Evolutionary conservation across 2,888 invertebrate genomes (phyloP), one percentile per base, ranked within the genome.

Genomic region (Laothoe populi): DNA sequence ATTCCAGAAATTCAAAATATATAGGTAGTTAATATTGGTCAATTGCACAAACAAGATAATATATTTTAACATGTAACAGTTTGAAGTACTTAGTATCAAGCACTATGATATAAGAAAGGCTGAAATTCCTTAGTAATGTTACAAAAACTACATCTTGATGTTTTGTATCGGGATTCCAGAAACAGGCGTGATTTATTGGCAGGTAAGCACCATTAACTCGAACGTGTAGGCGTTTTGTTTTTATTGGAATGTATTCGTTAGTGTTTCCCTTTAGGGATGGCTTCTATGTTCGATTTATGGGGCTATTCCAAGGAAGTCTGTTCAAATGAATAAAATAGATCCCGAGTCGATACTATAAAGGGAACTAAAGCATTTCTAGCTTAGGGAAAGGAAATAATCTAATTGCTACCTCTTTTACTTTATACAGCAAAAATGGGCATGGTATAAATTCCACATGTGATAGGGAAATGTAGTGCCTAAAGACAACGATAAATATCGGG

Each of bases 191-290:
- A 53, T 53, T 31, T 53, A 53, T 21, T 11, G 31, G 4, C 35
- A 53, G 53, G 53, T 53, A 21, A 53, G 35, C 31, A n/a, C 53
- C 53, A 53, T 53, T 53, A 35, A 53, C 35, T 53, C 16, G 53
- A 53, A 53, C 35, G 53, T 19, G 53, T 53, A 35, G 38, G 53
- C 53, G 53, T 53, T 53, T 53, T 53, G 53, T 53, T 53, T 53
- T 53, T 53, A 53, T 53, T 53, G 53, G 53, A 53, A 35, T 35
- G 53, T 16, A 31, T 35, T 53, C 53, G 35, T 53, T 53, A 53
- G 53, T 31, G 10, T 35, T 35, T 53, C 19, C 53, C 35, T 53
- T 35, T 21, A 16, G 4, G 35, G 19, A 53, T 35, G 31, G 11
- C 19, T 10, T 35, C 31, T 31, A 13, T 48, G 5, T 4, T 31